These are phyloP conservation scores for Nasonia oneida DNA, from an alignment of 2,888 invertebrate genomes.

Conservation along the genomic window DNA sequence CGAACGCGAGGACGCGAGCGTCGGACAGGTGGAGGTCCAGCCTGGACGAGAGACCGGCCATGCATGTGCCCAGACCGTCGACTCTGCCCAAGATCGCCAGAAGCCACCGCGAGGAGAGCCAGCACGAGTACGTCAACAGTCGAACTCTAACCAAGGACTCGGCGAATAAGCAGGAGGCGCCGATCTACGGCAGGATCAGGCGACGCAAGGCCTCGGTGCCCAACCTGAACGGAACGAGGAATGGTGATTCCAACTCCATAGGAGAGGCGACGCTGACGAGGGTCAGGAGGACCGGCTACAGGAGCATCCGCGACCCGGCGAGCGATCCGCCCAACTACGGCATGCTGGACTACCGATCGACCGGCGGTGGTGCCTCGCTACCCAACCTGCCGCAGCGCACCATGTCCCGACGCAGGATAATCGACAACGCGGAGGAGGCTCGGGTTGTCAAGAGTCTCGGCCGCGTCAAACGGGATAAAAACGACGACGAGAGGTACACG, in stretches of 20 bases:
- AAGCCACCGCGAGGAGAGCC: not conserved
- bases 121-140: conserved; percentile 18
- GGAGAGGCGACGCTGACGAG: conserved; percentile 62
- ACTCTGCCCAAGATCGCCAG: conserved; percentile 73
- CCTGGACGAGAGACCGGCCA: conserved; percentile 58
- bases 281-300: conserved; percentile 40
- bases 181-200: conserved; percentile 75
- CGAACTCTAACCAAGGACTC: not conserved
- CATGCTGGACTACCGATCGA: conserved; percentile 35
- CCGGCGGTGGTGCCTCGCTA: conserved; percentile 3
- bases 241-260: conserved; percentile 61
- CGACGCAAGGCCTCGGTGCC: conserved; percentile 73
- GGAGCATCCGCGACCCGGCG: conserved; percentile 58
- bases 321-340: conserved; percentile 49
- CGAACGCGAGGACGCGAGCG: conserved; percentile 56
- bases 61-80: conserved; percentile 72
- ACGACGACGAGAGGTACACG: not conserved
- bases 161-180: conserved; percentile 67
- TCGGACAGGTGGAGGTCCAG: conserved; percentile 63
- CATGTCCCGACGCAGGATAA: conserved; percentile 74
- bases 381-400: conserved; percentile 65
- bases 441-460: conserved; percentile 56
- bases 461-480: conserved; percentile 33
- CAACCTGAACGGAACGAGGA: conserved; percentile 28
- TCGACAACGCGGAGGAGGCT: conserved; percentile 69